A percentile compares a stretch with the other conserved stretches of the same genome.
Conservation (phyloP, 64 coral and sea anemone species). For the Acropora tenuis region DNA sequence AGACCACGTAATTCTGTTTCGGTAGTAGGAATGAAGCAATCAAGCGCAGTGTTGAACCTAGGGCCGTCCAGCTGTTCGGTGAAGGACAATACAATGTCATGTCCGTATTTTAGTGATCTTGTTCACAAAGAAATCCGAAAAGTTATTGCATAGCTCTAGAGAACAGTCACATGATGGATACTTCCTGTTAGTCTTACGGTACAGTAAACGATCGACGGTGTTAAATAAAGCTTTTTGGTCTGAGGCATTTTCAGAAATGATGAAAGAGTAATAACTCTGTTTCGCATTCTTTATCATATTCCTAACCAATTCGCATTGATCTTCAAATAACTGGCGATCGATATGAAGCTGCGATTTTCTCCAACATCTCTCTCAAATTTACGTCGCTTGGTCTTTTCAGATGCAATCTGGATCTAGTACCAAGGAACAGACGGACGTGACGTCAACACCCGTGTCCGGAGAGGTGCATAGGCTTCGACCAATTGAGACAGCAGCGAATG, state of each 20-base stretch:
- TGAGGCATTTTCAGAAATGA: background rate
- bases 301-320: conserved; percentile 3
- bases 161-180: background rate
- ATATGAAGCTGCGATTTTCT: conserved; percentile 1
- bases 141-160: background rate
- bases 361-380: background rate
- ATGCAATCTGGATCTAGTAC: no score
- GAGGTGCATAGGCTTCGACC: no score
- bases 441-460: no score
- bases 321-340: background rate
- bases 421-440: no score
- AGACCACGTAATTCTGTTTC: no score
- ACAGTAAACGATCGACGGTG: background rate
- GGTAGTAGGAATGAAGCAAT: no score
- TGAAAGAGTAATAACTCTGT: conserved; percentile 1
- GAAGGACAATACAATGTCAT: conserved; percentile 1
- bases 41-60: no score
- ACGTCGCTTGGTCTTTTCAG: background rate
- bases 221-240: conserved; percentile 5
- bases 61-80: background rate
- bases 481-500: no score
- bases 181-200: background rate
- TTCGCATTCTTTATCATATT: background rate
- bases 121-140: conserved; percentile 1
- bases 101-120: background rate